phyloP scores from a whole-genome alignment of 2,888 invertebrate species.

The Argyresthia goedartella region DNA sequence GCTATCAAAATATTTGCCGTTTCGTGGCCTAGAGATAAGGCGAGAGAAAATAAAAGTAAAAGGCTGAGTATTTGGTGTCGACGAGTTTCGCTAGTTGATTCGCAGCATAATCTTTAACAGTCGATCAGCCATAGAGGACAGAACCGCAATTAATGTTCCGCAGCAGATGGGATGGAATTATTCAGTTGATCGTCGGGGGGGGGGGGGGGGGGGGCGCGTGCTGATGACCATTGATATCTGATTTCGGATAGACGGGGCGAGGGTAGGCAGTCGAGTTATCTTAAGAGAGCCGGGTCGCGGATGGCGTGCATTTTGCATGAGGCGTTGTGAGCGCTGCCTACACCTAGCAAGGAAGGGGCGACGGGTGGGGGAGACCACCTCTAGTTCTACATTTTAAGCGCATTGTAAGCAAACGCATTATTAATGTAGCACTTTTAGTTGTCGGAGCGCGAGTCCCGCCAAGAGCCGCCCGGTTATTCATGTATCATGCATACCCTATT shows the following conservation, averaged over 20 bases:
- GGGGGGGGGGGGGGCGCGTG: neutral
- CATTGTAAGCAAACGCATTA: constrained; percentile 70
- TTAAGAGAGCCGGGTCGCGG: constrained; percentile 49
- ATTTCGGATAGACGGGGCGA: neutral
- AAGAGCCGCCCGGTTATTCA: constrained; percentile 48
- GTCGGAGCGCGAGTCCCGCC: constrained; percentile 56
- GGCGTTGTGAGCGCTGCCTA: constrained; percentile 33
- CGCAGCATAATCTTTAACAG: too few relatives aligned
- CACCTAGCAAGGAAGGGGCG: neutral
- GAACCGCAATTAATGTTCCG: too few relatives aligned
- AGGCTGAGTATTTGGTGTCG: too few relatives aligned
- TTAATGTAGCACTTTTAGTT: constrained; percentile 70
- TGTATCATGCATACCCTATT: constrained; percentile 61
- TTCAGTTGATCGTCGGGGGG: neutral
- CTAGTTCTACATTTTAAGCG: constrained; percentile 69
- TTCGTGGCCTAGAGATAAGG: too few relatives aligned
- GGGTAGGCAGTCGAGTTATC: constrained; percentile 33
- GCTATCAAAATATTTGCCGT: too few relatives aligned
- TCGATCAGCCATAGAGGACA: too few relatives aligned
- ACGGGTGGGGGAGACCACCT: constrained; percentile 23
- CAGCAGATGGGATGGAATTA: neutral
- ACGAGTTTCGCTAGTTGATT: too few relatives aligned
- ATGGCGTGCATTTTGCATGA: constrained; percentile 62
- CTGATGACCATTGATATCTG: constrained; percentile 2
- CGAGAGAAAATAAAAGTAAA: too few relatives aligned